phyloP scores from a whole-genome alignment of 2,113 vertebrate genomes.

The Callospermophilus lateralis region DNA sequence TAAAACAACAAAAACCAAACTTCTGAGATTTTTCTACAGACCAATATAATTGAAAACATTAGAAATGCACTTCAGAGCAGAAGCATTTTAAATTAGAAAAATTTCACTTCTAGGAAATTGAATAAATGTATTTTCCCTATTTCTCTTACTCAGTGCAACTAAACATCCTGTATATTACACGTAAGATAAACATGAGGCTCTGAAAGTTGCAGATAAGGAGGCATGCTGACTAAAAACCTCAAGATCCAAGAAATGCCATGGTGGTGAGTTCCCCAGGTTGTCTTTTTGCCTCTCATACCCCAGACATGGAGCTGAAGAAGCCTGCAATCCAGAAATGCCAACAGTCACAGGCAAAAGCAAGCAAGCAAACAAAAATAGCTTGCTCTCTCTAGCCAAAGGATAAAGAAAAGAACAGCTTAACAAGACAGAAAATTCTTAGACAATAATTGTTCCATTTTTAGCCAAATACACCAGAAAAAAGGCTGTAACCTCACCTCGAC shows the following conservation, averaged over 20 bases:
- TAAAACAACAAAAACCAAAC: neutral
- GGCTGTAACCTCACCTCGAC: rapidly evolving
- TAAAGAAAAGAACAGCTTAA: too few species aligned
- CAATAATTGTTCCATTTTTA: neutral
- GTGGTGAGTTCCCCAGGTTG: neutral
- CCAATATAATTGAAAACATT: neutral
- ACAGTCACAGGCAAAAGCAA: neutral
- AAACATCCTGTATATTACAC: neutral
- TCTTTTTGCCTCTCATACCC: neutral
- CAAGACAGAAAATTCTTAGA: neutral
- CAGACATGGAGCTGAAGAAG: neutral
- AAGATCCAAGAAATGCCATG: neutral
- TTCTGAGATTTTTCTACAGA: neutral
- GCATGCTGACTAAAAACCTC: neutral
- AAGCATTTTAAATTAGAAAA: neutral
- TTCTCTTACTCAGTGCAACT: neutral
- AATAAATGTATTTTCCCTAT: neutral
- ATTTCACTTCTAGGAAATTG: neutral
- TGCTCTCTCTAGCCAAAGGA: neutral
- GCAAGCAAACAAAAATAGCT: neutral
- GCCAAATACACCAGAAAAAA: neutral
- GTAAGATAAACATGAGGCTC: neutral
- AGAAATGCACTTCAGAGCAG: neutral
- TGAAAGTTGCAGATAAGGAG: neutral
- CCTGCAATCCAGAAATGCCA: neutral